phyloP scores from a whole-genome alignment of 2,113 vertebrate species.

The Ciconia boyciana region DNA sequence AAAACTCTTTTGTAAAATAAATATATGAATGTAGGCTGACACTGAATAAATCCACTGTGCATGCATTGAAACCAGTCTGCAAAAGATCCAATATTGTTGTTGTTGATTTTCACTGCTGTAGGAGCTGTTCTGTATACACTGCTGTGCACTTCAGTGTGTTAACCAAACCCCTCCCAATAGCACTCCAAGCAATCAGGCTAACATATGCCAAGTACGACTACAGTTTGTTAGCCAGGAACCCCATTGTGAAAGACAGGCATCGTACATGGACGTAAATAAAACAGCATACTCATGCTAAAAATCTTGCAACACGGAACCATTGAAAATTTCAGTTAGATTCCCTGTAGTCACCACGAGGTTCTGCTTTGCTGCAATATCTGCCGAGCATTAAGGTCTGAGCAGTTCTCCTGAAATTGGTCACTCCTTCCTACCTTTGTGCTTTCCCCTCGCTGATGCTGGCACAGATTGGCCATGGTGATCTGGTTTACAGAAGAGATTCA shows the following conservation, averaged over 20 bases:
- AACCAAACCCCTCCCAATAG: not conserved
- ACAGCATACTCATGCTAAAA: not conserved
- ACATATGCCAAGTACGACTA: not conserved
- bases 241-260: not conserved
- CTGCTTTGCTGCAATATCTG: not conserved
- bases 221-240: not conserved
- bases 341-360: rapidly evolving
- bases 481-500: not conserved
- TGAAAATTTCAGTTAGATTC: not conserved
- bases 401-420: rapidly evolving
- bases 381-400: not conserved
- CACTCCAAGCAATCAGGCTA: not conserved
- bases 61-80: not conserved
- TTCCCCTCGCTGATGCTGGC: not conserved
- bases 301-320: not conserved
- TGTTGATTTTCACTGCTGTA: not conserved
- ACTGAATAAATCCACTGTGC: not conserved
- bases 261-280: rapidly evolving
- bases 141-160: not conserved
- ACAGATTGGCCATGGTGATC: not conserved
- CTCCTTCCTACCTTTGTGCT: not conserved
- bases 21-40: not conserved
- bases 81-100: not conserved
- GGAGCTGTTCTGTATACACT: not conserved
- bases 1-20: not conserved